Conservation (phyloP, 1,140 invertebrate genomes). For the Drosophila obscura region DNA sequence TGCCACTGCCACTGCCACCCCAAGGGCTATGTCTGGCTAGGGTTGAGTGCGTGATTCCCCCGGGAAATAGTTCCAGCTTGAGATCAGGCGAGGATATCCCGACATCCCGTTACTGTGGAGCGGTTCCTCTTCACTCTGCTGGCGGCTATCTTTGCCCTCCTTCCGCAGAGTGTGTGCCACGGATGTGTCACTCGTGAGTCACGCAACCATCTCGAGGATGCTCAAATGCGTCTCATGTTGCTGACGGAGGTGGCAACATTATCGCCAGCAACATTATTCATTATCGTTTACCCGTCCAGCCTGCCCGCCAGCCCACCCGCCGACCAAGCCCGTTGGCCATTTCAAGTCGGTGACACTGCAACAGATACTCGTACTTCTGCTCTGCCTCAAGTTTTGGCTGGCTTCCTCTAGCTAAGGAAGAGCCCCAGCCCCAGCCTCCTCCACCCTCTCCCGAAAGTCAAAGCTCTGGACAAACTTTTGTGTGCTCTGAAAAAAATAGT, state of each 20-base stretch:
- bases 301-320: background rate
- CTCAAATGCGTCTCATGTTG: slow-evolving; percentile 28
- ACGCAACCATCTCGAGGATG: slow-evolving; percentile 14
- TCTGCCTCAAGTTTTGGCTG: slow-evolving; percentile 58
- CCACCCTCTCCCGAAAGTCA: slow-evolving; percentile 38
- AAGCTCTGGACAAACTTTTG: slow-evolving; percentile 71
- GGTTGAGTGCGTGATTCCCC: slow-evolving; percentile 16
- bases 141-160: background rate
- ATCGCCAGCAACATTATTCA: slow-evolving; percentile 76
- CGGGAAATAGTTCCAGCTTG: too few relatives aligned
- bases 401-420: slow-evolving; percentile 1
- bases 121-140: background rate
- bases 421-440: background rate
- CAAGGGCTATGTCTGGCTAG: slow-evolving; percentile 6
- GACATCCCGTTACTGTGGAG: too few relatives aligned
- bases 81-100: too few relatives aligned
- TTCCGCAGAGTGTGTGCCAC: too few relatives aligned
- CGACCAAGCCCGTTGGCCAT: slow-evolving; percentile 22
- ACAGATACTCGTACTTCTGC: slow-evolving; percentile 64
- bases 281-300: slow-evolving; percentile 55
- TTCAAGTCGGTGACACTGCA: slow-evolving; percentile 77
- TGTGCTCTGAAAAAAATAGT: slow-evolving; percentile 39
- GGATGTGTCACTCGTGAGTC: background rate
- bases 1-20: background rate
- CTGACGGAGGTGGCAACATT: slow-evolving; percentile 69